Base-by-base conservation (phyloP, 2,113 vertebrate genomes). In the Callionymus lyra region DNA sequence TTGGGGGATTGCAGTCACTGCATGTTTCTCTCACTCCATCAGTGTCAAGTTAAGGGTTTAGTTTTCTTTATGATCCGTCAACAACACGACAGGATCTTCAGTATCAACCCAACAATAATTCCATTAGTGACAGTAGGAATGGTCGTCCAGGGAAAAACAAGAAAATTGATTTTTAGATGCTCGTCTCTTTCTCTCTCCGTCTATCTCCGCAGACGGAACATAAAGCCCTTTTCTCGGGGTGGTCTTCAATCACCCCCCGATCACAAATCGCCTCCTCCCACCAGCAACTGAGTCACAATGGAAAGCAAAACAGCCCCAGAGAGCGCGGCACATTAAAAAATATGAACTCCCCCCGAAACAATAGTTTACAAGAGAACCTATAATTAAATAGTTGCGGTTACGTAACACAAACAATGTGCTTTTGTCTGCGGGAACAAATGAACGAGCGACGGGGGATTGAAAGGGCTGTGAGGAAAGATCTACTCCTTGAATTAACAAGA, bases 191-290 rank as follows among this genome's bases (percentile, higher is more conserved):
- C 40, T 50, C 34, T 49, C 41, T 14, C 16, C 35, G 49, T 49
- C 49, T 27, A 8, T 27, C 43, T 54, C 15, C 34, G 33, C 48
- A 36, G 46, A 18, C 50, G 47, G 54, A 60, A 63, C 54, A 61
- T 63, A 50, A 60, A 64, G 44, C 62, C 36, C 50, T 59, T 53
- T 63, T 51, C 47, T 34, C 41, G 27, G 41, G 53, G 63, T 51
- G 50, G 65, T 61, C 59, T 70, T 70, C 70, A 78, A 77, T 73
- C n/a, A n/a, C n/a, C 45, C 65, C 54, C 50, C 66, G 58, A 77
- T 68, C 44, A 36, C 47, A 57, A 63, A 62, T 68, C 68, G 52
- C 41, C 16, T 16, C 32, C 15, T 9, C 8, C 39, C 10, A 13
- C 2, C 9, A 41, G 31, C 16, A 6, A 1, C 36, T 51, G 55